These are phyloP conservation scores for Pseudorectes ferrugineus DNA, from an alignment of 2,113 vertebrate species.

Conservation along the genomic window DNA sequence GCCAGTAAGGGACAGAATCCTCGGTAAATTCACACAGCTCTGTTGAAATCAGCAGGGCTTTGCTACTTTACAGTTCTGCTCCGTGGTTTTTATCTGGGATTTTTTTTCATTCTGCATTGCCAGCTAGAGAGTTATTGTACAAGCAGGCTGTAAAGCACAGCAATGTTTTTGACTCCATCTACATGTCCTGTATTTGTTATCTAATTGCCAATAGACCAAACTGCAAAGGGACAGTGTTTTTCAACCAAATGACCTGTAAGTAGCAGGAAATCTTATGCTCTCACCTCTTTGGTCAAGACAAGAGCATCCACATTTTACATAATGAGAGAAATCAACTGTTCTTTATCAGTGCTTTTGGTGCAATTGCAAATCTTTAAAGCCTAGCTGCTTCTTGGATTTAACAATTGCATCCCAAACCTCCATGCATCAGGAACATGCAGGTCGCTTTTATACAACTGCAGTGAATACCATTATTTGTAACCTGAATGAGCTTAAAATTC, in stretches of 20 bases:
- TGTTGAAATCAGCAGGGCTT: background rate
- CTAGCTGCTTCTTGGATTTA: slow-evolving; percentile 42
- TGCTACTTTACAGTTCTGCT: slow-evolving; percentile 2
- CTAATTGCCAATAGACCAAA: slow-evolving; percentile 66
- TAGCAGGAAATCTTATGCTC: slow-evolving; percentile 53
- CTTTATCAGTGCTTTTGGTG: slow-evolving; percentile 58
- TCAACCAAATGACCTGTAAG: slow-evolving; percentile 58
- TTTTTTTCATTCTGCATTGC: background rate
- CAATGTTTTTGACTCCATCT: slow-evolving; percentile 55
- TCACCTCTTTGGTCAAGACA: slow-evolving; percentile 36
- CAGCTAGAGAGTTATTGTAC: slow-evolving; percentile 30
- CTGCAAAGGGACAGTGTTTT: slow-evolving; percentile 56
- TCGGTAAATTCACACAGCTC: background rate
- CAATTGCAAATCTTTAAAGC: slow-evolving; percentile 58
- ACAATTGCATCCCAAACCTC: slow-evolving; percentile 3
- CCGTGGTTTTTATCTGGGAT: background rate
- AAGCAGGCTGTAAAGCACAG: slow-evolving; percentile 31
- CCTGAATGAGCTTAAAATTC: background rate
- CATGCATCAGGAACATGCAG: slow-evolving; percentile 21
- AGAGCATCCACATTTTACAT: slow-evolving; percentile 55
- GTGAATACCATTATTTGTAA: background rate
- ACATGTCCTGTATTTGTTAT: slow-evolving; percentile 63
- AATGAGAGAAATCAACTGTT: slow-evolving; percentile 60
- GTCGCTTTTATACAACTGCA: background rate
- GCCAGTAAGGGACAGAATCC: background rate